Evolutionary conservation across 2,888 invertebrate genomes (phyloP), one percentile per base, ranked within the genome.

Genomic region (Lucinisca nassula): DNA sequence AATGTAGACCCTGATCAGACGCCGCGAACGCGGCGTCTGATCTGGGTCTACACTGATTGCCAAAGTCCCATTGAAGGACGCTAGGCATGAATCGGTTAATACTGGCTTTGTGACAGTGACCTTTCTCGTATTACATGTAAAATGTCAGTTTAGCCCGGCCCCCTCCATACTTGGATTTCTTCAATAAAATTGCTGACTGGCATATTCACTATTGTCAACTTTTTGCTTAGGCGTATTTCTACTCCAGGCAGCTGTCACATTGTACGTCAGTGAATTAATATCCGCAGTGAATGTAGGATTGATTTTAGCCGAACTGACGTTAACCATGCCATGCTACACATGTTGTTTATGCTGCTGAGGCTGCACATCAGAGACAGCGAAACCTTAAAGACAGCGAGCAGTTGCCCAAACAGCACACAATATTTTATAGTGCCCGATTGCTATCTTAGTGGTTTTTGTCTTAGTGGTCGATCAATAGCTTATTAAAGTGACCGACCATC

Each of bases 251-350:
- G 32, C 67, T 67, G 67, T 67, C 30, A 35, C 67, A 24, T 6
- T 12, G 30, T 35, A 67, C 67, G 67, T 67, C 67, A 67, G 67
- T 67, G 30, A 67, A 67, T 67, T 61, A 24, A 61, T 67, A 67
- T 67, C 35, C 12, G 21, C 21, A 67, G 21, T 30, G 35, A 32
- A 67, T 35, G 14, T 67, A 21, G 67, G 67, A 67, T 67, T 67
- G 67, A 67, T 67, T 67, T 35, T 67, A 67, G 67, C 67, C 67
- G 10, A 32, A 32, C 67, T 61, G 67, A 35, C 67, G 35, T 67
- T 67, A 35, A 30, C 67, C 67, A 35, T 35, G 32, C 32, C n/a
- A 67, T 67, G 6, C 27, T 61, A 61, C 30, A 61, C 61, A 61
- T 6, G 14, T 67, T 67, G 67, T 67, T 61, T 67, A 35, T 10